Base-by-base conservation (phyloP, 2,797 vertebrate species). In the Lacerta agilis region DNA sequence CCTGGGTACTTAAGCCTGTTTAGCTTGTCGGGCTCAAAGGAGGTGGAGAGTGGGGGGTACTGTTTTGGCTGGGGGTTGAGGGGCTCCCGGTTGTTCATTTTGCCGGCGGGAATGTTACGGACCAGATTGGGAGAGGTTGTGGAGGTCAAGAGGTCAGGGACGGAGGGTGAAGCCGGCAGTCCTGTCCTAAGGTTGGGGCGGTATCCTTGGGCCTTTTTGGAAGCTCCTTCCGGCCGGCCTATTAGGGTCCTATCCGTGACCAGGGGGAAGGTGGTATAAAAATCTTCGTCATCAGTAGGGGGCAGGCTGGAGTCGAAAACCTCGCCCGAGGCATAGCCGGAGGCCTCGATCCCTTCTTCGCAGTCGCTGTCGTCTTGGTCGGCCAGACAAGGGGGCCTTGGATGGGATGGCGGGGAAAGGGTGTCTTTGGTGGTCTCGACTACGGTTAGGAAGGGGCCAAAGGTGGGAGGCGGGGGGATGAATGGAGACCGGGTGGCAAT, bases 61-160 rank as follows among this genome's bases (percentile, higher is more conserved):
- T 97, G 97, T 91, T 95, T 45, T 61, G 94, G 95, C 92, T 96
- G 88, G 91, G 96, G 95, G 92, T 95, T 94, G 80, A 93, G 91
- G 96, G 98, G 97, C 96, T 98, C 98, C 58, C 98, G 98, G 97
- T 98, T 98, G 98, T 99, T 98, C 98, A 98, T 98, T 98, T 99
- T 99, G 97, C 98, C 98, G 91, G 98, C 98, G 1, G 98, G 98
- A 95, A 98, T 98, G 82, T 97, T 94, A 75, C 94, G 95, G 84
- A 96, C 95, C 58, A 95, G 97, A 4, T 97, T 95, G 45, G 96
- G 96, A 90, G 96, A 95, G 36, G 95, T 94, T 11, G 96, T 94
- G 87, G 96, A 95, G 94, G 96, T 96, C 94, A 94, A 80, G 88
- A 92, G 93, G 87, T 97, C 91, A 88, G 97, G 97, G 92, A 94